Evolutionary conservation across 2,797 vertebrate genomes (phyloP).

Genomic region (Tolypeutes matacus): DNA sequence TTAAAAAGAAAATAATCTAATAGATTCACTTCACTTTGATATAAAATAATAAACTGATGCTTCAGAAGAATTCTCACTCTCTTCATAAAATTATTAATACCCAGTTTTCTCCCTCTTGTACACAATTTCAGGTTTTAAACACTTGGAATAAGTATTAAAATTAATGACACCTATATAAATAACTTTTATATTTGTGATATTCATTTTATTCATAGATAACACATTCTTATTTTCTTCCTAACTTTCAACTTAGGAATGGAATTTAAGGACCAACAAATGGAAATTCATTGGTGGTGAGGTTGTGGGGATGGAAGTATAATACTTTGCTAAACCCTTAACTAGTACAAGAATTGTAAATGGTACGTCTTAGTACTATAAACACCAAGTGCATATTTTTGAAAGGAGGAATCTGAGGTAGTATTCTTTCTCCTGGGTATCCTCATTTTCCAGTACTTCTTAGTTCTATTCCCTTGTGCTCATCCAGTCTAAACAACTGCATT

Average conservation of each 20-base stretch:
- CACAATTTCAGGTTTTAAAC: neutral
- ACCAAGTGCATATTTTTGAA: neutral
- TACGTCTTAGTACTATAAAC: neutral
- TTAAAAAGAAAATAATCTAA: neutral
- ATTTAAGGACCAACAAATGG: neutral
- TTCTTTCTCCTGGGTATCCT: neutral
- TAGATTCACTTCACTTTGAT: neutral
- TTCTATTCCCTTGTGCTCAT: neutral
- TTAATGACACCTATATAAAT: neutral
- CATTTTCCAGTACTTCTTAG: neutral
- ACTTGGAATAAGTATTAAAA: neutral
- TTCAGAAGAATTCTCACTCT: neutral
- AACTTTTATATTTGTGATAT: neutral
- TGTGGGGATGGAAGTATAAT: neutral
- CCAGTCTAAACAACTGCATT: slow-evolving; percentile 42
- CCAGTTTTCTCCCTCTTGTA: neutral
- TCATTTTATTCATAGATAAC: neutral
- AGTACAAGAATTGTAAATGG: neutral
- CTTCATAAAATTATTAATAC: neutral
- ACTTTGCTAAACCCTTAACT: slow-evolving; percentile 39
- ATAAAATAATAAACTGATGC: neutral
- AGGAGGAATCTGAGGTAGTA: neutral
- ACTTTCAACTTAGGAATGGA: neutral
- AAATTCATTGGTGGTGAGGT: neutral
- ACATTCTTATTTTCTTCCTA: neutral